phyloP scores from a whole-genome alignment of 1,140 invertebrate species.

The Linepithema humile region DNA sequence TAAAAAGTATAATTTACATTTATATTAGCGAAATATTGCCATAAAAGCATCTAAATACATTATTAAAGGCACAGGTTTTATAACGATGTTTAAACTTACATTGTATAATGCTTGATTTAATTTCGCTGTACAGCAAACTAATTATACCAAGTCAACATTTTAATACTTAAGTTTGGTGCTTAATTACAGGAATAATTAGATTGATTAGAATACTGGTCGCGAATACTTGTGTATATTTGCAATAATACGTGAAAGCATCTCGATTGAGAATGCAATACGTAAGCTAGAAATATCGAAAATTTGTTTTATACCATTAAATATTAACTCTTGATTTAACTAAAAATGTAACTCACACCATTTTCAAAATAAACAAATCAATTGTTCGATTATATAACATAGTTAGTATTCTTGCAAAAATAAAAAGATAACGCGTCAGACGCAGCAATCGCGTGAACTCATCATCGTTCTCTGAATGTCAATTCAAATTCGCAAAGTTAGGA shows the following conservation, averaged over 20 bases:
- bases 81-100: neutral
- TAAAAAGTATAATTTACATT: neutral
- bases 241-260: neutral
- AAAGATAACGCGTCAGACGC: neutral
- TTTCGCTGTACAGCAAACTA: neutral
- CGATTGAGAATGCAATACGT: neutral
- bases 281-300: neutral
- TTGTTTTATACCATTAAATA: neutral
- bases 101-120: neutral
- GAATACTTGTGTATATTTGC: neutral
- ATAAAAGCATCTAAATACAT: neutral
- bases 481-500: neutral
- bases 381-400: neutral
- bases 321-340: neutral
- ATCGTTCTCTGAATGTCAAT: slow-evolving; percentile 48
- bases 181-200: neutral
- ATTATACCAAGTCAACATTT: neutral
- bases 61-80: neutral
- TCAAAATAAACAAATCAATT: neutral
- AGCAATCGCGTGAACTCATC: neutral
- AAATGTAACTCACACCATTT: neutral
- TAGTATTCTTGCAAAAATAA: neutral
- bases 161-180: neutral
- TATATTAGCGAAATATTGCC: neutral
- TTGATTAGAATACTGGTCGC: neutral